Evolutionary conservation across 2,888 invertebrate genomes (phyloP), one percentile per base, ranked within the genome.

Genomic region (Dugesia japonica): DNA sequence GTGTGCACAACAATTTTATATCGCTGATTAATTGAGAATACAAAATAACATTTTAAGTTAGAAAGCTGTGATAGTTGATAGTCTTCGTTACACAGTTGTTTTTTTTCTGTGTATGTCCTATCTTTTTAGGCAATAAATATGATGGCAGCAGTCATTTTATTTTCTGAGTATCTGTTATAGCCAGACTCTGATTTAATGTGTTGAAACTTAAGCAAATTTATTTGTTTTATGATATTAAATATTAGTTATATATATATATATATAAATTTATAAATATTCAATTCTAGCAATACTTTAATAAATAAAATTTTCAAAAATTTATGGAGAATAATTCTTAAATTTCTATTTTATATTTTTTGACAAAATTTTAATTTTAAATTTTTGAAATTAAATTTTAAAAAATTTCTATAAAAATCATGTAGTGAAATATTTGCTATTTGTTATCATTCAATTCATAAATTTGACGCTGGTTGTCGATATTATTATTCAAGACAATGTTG

Each of bases 11-110:
- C 56, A 56, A 56, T 56, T 31, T 56, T 56, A 56, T 56, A 56
- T 56, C 56, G 56, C 56, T 56, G 56, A 56, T 56, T 56, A 56
- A 56, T 56, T 56, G 56, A 56, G 56, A 56, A 56, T 56, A 56
- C 56, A 56, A 56, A 56, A 56, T 56, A 56, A 56, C 56, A 56
- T 56, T 56, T 56, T n/a, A 56, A 56, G 56, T 56, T 56, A 56
- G 56, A 56, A 56, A 56, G 56, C 56, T 56, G 56, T 56, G 56
- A 56, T 56, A 56, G 56, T 56, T 56, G 56, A 56, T 56, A 23
- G 56, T 56, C 56, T 56, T 56, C 56, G 56, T 56, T 56, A 56
- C 56, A 56, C 56, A 56, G 56, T 56, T 56, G 56, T 56, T 56
- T 56, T 56, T 23, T 56, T n/a, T 56, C 9, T 20, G n/a, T 56